Percentiles rank a stretch among this genome's conserved stretches.
Evolutionary conservation across 2,797 vertebrate genomes (phyloP).

Genomic region (Cetoscarus ocellatus): DNA sequence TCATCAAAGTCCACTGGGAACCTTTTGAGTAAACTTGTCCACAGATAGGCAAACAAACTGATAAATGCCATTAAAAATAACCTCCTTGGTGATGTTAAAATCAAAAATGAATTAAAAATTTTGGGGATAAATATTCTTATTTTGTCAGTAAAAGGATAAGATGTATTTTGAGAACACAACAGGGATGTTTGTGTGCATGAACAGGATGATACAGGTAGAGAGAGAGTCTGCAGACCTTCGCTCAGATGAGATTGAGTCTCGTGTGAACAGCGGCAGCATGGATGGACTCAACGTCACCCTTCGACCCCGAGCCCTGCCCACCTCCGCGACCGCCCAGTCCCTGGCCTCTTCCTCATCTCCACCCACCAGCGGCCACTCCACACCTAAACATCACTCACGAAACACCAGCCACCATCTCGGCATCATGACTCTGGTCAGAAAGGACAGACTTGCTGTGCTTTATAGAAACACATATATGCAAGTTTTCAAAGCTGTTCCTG

Average conservation of each 20-base stretch:
- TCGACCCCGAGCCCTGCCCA: slow-evolving; percentile 91
- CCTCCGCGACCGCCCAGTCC: slow-evolving; percentile 94
- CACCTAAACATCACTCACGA: slow-evolving; percentile 91
- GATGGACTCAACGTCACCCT: slow-evolving; percentile 94
- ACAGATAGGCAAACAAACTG: too few relatives aligned
- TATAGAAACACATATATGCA: neutral
- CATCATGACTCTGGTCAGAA: slow-evolving; percentile 95
- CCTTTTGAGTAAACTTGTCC: too few relatives aligned
- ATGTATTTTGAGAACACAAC: too few relatives aligned
- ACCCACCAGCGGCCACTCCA: slow-evolving; percentile 91
- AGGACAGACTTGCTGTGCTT: neutral
- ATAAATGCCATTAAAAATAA: too few relatives aligned
- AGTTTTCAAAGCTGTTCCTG: neutral
- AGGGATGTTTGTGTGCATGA: neutral
- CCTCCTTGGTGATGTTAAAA: too few relatives aligned
- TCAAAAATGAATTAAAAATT: too few relatives aligned
- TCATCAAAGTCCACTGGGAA: too few relatives aligned
- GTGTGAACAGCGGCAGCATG: slow-evolving; percentile 96
- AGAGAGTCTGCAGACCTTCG: slow-evolving; percentile 95
- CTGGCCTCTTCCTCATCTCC: slow-evolving; percentile 93
- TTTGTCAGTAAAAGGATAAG: too few relatives aligned
- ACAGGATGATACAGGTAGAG: slow-evolving; percentile 98
- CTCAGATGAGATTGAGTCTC: slow-evolving; percentile 93
- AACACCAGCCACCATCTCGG: slow-evolving; percentile 93
- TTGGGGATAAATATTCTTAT: too few relatives aligned